Base-by-base conservation (phyloP, 2,797 vertebrate genomes). In the Alcedo quadribrachys region DNA sequence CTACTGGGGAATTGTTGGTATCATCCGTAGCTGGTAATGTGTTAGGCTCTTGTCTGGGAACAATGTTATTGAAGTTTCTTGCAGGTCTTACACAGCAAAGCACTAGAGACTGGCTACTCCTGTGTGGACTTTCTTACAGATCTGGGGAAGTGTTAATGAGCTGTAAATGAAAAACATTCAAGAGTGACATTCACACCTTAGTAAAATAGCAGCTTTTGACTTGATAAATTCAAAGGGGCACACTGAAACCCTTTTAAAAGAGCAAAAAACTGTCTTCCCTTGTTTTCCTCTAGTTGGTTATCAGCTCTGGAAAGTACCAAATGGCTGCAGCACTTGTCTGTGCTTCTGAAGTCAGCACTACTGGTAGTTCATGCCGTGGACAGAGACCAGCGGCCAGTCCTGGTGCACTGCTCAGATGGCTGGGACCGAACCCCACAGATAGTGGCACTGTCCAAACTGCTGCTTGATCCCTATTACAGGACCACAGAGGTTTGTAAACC, bases 341-440 rank as follows among this genome's bases (percentile, higher is more conserved):
- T 99, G 96, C 98, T 99, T 81, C 97, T 99, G 85, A 99, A 99
- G 68, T 99, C 99, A 0, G 98, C 99, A 0, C 97, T 99, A 32
- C 97, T 99, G 4, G 99, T 99, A 25, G 98, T 99, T 54, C 99
- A 99, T 1, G 98, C 99, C 0, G 98, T 99, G 96, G 98, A 99
- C 95, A 95, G 99, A 12, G 99, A 99, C 95, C 98, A 98, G 93
- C 96, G 99, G 9, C 99, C 99, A 0, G 99, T 99, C 65, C 91
- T 99, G 93, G 99, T 98, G 35, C 99, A 99, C 97, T 99, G 99
- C 92, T 99, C 99, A 0, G 99, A 99, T 0, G 99, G 99, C 95
- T 99, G 99, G 99, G 99, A 99, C 96, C 98, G 99, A 65, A 99
- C 99, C 0, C 99, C 99, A 24, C 99, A 99, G 97, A 99, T 99